phyloP scores from a whole-genome alignment of 2,797 vertebrate species.

The Poecilia gillii region DNA sequence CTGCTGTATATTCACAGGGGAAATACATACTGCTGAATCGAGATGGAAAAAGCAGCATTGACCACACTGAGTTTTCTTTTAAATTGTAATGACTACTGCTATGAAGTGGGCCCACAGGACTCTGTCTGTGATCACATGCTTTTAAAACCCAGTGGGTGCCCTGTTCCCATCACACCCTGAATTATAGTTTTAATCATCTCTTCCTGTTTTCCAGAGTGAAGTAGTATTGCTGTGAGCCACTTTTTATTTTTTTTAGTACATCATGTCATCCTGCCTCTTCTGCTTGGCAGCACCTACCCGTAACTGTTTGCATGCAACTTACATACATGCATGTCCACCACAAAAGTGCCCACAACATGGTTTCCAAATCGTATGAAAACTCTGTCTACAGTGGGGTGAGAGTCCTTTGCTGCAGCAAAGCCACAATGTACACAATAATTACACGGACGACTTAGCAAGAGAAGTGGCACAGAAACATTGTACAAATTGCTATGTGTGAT shows the following conservation, averaged over 20 bases:
- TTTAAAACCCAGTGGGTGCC: background rate
- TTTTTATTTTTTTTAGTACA: background rate
- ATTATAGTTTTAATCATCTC: background rate
- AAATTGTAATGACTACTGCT: background rate
- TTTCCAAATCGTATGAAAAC: slow-evolving; percentile 22
- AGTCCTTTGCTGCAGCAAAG: slow-evolving; percentile 30
- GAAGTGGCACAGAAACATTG: slow-evolving; percentile 57
- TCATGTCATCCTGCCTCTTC: slow-evolving; percentile 2
- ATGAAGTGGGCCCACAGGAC: background rate
- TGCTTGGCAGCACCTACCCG: slow-evolving; percentile 9
- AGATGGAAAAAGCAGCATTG: background rate
- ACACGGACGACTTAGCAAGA: slow-evolving; percentile 66
- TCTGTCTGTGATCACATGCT: background rate
- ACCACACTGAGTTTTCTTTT: background rate
- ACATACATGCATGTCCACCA: background rate
- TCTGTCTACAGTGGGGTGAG: slow-evolving; percentile 30
- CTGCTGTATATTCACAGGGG: background rate
- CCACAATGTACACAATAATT: slow-evolving; percentile 66
- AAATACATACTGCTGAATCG: background rate
- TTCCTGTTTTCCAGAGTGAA: slow-evolving; percentile 10
- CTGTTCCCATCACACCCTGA: slow-evolving; percentile 2
- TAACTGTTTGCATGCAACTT: background rate
- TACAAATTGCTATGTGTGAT: slow-evolving; percentile 66
- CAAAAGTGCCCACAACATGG: background rate
- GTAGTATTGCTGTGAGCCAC: slow-evolving; percentile 9